Evolutionary conservation across 2,113 vertebrate genomes (phyloP).

Genomic region (Struthio camelus): DNA sequence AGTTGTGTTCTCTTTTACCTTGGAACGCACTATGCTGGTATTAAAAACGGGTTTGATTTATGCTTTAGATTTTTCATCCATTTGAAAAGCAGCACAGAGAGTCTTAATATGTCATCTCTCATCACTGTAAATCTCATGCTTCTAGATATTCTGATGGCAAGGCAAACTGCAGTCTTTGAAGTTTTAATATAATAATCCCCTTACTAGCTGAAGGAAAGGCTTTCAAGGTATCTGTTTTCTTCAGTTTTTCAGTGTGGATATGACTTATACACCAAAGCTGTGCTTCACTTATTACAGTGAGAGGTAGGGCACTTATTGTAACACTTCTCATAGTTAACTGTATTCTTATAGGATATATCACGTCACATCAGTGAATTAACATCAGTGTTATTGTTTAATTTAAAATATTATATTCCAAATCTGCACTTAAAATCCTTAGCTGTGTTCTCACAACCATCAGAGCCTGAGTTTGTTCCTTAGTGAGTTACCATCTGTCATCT

Average conservation of each 20-base stretch:
- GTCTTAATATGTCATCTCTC: not conserved
- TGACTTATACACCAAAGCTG: not conserved
- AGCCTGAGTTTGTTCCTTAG: not conserved
- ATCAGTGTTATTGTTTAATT: not conserved
- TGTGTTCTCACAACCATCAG: not conserved
- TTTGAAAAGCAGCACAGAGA: not conserved
- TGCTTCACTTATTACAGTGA: not conserved
- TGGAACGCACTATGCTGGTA: not conserved
- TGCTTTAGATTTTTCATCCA: not conserved
- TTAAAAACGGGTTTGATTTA: not conserved
- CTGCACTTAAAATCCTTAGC: not conserved
- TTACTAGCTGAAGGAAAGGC: not conserved
- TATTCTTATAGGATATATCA: not conserved
- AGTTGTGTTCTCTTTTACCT: not conserved
- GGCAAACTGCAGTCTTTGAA: not conserved
- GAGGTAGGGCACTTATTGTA: not conserved
- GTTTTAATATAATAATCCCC: slow-evolving; percentile 20
- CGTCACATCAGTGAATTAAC: not conserved
- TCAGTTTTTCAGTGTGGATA: not conserved
- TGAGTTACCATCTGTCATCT: not conserved
- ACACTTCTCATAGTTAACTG: not conserved
- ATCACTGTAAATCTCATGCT: not conserved
- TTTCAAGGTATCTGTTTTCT: not conserved
- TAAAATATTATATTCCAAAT: not conserved
- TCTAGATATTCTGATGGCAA: not conserved